Evolutionary conservation across 2,888 invertebrate species (phyloP), one percentile per base, ranked within the genome.

Genomic region (Smittia aterrima): DNA sequence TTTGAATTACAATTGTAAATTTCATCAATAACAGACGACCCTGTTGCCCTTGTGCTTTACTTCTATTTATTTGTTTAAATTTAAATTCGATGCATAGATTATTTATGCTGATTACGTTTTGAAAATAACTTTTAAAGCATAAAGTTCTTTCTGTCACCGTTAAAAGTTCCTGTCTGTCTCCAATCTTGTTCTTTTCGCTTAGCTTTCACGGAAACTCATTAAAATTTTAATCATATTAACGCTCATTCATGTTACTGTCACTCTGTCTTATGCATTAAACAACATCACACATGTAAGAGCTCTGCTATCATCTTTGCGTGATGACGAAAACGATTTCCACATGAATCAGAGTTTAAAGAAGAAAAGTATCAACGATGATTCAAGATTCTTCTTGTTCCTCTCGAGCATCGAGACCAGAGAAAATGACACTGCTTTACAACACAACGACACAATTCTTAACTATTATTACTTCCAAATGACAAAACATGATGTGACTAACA

Each of bases 381-480:
- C 16, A 16, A 47, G 47, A 47, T 3, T 47, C 16, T 11, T 47
- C 47, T 47, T 47, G n/a, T 47, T 47, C 47, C 16, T n/a, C 47
- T n/a, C 16, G 16, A 47, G 47, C 47, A 47, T 11, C 47, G 11
- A 13, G 11, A 11, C 2, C 47, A 38, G 9, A 38, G 9, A 38
- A 47, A 47, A n/a, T n/a, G 47, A 16, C 47, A 47, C 11, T n/a
- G 47, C 4, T 47, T 47, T 47, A 47, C 47, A 47, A 47, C n/a
- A 47, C 16, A 47, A 22, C 9, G 67, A 40, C 22, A 41, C 18
- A 38, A 67, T 41, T 47, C 24, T 67, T 67, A 54, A 70, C 70
- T 70, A 70, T 70, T 70, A 70, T 70, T 70, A 70, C 70, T 70
- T 70, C 54, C 70, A 70, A 70, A 54, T 54, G 54, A 54, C 70